Base-by-base conservation (phyloP, 2,888 invertebrate species). In the Drosophila prostipennis region DNA sequence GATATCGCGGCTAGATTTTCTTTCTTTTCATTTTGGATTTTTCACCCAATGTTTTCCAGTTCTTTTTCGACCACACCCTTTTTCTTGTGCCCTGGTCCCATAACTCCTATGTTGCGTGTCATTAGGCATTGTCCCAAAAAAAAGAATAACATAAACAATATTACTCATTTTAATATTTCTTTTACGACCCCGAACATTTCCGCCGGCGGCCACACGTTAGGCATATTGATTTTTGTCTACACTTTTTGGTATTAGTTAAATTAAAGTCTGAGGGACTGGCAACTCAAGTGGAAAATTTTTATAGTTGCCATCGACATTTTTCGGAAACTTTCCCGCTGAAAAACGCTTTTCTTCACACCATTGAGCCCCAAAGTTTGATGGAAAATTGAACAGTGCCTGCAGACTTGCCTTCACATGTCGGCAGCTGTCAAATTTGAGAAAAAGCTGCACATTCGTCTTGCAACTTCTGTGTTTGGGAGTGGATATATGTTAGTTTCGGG, bases 371-470 rank as follows among this genome's bases (percentile, higher is more conserved):
- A 65, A 32, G 26, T 65, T 51, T 63, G 64, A 48, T 63, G 61
- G 65, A 26, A 65, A 65, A 64, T 39, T 39, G 59, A 59, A 59
- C 29, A 16, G 26, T 23, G 34, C 60, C 43, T 10, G 5, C 10
- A 60, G 34, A 34, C 10, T 36, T 36, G 42, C 43, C 67, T 67
- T 69, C 68, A 48, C 29, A 26, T 71, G 68, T 69, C 70, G 48
- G 74, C 70, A 52, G 74, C 70, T 71, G 74, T 71, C 70, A 71
- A 65, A 73, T 45, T 51, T 73, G 67, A 73, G 52, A 65, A 71
- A 71, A 55, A 36, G 54, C 65, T 71, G 65, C 74, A 65, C 70
- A 71, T 71, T 71, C 54, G 54, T 71, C 70, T 71, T 65, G 60
- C 72, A 71, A 59, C 64, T 65, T 54, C 69, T 64, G 55, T 65